Evolutionary conservation across 2,113 vertebrate genomes (phyloP).

Genomic region (Oryzias melastigma): DNA sequence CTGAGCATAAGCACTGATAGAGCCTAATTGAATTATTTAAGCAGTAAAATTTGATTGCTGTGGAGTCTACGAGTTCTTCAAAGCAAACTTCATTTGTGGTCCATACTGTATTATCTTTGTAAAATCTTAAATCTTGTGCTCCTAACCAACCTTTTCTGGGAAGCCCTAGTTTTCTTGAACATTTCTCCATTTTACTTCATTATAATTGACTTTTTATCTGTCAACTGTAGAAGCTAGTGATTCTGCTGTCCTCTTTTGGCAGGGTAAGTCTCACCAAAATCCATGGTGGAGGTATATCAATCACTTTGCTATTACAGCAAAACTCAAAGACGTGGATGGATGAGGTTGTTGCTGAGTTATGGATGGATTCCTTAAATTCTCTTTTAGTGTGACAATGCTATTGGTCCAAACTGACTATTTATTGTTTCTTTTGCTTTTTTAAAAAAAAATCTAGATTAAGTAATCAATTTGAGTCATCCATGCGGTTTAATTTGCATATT

Average conservation of each 20-base stretch:
- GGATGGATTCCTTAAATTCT: constrained; percentile 40
- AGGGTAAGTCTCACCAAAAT: constrained; percentile 51
- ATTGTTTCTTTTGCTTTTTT: constrained; percentile 2
- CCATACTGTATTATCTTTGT: neutral
- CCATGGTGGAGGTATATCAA: constrained; percentile 65
- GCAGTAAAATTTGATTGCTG: constrained; percentile 23
- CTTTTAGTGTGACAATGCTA: constrained; percentile 10
- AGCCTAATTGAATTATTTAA: constrained; percentile 28
- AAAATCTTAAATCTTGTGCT: constrained; percentile 18
- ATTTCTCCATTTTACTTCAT: constrained; percentile 22
- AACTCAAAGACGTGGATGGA: constrained; percentile 69
- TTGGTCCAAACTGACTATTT: constrained; percentile 3
- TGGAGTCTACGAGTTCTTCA: constrained; percentile 1
- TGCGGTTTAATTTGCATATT: no score
- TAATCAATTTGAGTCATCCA: neutral
- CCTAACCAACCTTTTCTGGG: constrained; percentile 47
- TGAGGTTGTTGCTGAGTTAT: constrained; percentile 73
- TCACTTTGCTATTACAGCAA: constrained; percentile 75
- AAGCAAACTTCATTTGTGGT: constrained; percentile 12
- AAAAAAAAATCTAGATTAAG: neutral
- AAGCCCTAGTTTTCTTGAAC: constrained; percentile 34
- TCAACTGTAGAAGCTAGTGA: constrained; percentile 44
- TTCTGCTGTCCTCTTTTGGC: constrained; percentile 43
- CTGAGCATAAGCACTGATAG: constrained; percentile 7
- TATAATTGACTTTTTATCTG: constrained; percentile 46